Evolutionary conservation across 2,888 invertebrate species (phyloP), one percentile per base, ranked within the genome.

Genomic region (Cacoxenus indagator): DNA sequence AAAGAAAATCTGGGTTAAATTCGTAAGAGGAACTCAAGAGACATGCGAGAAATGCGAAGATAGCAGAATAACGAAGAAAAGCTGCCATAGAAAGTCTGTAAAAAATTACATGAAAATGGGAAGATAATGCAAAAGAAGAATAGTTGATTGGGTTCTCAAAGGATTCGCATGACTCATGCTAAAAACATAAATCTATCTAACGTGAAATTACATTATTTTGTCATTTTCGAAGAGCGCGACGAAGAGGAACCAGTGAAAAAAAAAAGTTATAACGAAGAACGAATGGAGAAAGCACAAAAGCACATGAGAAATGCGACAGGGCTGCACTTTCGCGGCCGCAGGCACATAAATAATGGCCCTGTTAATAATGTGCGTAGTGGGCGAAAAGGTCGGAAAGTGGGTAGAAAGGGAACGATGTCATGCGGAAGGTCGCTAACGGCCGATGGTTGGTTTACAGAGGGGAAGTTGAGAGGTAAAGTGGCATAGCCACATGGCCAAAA

Each of bases 291-390:
- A 27, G 45, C 22, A 26, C 4, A 27, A 68, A 11, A n/a, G 61
- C 29, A 61, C 57, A 51, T 37, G 67, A 27, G 46, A 45, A 31
- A 57, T 70, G 62, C 59, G 57, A 67, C 45, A 67, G 69, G 61
- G 76, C 75, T 79, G 79, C 79, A 81, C 72, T 80, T 76, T 78
- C 76, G 76, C 72, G 73, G 72, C 80, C 78, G 72, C 73, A 72
- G 82, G 77, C 78, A 78, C 77, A 81, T 78, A 80, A 81, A 80
- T n/a, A n/a, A n/a, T n/a, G n/a, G 76, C 77, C 74, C 80, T 81
- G 78, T 76, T 82, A 73, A 79, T 77, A 81, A 80, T 78, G 19
- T 19, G 48, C n/a, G 9, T 8, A 37, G 9, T 37, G 37, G 8
- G 31, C 37, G 8, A 14, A 8, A 8, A 1, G 37, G 9, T 37